A percentile compares a stretch with the other conserved stretches of the same genome.
Conservation (phyloP, 2,888 invertebrate species). For the Stenodera caucasica region DNA sequence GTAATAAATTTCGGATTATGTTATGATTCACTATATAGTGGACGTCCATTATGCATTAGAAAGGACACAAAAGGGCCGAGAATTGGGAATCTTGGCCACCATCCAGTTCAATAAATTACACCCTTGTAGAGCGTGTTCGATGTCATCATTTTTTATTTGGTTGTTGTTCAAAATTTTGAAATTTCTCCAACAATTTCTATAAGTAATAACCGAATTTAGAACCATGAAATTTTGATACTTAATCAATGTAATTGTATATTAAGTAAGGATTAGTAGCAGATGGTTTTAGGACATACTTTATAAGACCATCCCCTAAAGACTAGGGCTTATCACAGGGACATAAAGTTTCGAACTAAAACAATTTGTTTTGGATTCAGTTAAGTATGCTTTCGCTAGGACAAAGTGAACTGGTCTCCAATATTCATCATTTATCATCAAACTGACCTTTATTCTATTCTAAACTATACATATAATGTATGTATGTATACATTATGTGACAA, state of each 20-base stretch:
- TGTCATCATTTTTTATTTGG: background rate
- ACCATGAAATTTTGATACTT: background rate
- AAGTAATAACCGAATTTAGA: background rate
- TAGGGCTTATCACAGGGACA: background rate
- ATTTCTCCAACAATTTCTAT: background rate
- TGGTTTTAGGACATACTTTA: background rate
- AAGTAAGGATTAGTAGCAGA: background rate
- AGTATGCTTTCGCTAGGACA: background rate
- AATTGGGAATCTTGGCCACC: background rate
- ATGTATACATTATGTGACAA: background rate
- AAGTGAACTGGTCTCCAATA: background rate
- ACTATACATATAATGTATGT: too few species aligned
- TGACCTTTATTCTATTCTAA: too few species aligned
- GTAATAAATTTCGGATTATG: background rate
- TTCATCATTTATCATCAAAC: background rate
- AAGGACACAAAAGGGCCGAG: background rate
- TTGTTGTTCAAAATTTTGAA: background rate
- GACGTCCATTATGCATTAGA: background rate
- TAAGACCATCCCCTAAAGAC: background rate
- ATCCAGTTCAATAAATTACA: background rate
- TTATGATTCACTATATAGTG: background rate
- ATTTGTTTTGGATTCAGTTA: background rate
- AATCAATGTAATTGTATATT: background rate
- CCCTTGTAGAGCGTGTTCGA: background rate
- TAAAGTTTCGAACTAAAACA: conserved; percentile 1